A percentile compares a stretch with the other conserved stretches of the same genome.
These are phyloP conservation scores for Hemiscyllium ocellatum DNA, from an alignment of 2,113 vertebrate species.

Conservation along the genomic window DNA sequence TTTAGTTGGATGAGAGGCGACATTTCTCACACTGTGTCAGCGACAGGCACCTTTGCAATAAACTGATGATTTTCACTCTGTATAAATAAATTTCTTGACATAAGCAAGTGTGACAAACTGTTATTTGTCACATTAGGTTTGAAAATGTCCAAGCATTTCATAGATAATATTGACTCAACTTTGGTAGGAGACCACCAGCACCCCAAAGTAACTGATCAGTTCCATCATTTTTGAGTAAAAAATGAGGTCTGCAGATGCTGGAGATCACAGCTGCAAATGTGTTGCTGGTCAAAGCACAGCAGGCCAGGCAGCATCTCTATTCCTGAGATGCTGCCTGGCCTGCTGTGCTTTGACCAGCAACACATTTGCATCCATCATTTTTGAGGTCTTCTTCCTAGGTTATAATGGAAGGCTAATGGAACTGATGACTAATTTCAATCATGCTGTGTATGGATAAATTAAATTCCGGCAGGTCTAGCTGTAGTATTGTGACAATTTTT, in stretches of 20 bases:
- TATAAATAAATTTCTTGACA: background rate
- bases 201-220: background rate
- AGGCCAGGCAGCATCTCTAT: too few species aligned
- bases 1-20: background rate
- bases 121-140: background rate
- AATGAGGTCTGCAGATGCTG: too few species aligned
- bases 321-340: too few species aligned
- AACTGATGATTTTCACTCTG: background rate
- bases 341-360: too few species aligned
- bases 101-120: background rate
- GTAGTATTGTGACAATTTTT: background rate
- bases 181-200: background rate
- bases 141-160: background rate
- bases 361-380: background rate
- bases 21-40: background rate
- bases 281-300: too few species aligned
- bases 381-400: background rate
- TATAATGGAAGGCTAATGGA: background rate
- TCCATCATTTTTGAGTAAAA: background rate
- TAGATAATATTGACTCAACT: background rate
- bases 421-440: background rate
- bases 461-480: background rate
- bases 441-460: background rate
- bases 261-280: too few species aligned
- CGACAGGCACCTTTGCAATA: background rate